Base-by-base conservation (phyloP, 2,888 invertebrate species). In the Torymus auratus region DNA sequence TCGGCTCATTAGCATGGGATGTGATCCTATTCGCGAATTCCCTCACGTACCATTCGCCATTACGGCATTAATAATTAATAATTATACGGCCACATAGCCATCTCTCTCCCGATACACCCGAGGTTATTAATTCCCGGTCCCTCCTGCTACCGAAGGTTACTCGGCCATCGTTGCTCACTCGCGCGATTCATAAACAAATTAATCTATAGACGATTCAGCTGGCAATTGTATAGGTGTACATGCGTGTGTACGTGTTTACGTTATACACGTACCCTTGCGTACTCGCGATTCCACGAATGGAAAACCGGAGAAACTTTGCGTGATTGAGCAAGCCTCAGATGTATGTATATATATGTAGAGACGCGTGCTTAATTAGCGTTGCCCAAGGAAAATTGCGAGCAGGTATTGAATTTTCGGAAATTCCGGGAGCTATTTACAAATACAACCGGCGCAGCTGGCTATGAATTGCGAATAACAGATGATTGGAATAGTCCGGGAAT, bases 261-360 rank as follows among this genome's bases (percentile, higher is more conserved):
- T 62, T 62, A 73, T 28, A 28, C 28, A 4, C 3, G 3, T 28
- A 28, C 28, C 28, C 28, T 28, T 28, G 28, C 28, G 28, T 28
- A 28, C 28, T 2, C 3, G 28, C 28, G 73, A 68, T 70, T 50
- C 17, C 52, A 1, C 65, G 28, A 2, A 28, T 15, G 17, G 28
- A 72, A 65, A 78, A 78, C 72, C 53, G 50, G 61, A 61, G 72
- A 78, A 78, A 78, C 41, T 76, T 62, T 69, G 12, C 17, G 61
- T 17, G 61, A 69, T 61, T 68, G 53, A 75, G 60, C 41, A 74
- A 67, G 7, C 12, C 64, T 3, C 0, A 55, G 52, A 14, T 28
- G n/a, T 12, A 7, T 14, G 55, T 10, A 1, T 14, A 68, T 1
- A 7, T 55, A 50, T 11, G 58, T 50, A 60, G 10, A 20, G 7